Evolutionary conservation across 2,888 invertebrate genomes (phyloP), one percentile per base, ranked within the genome.

Genomic region (Plemyria rubiginata): DNA sequence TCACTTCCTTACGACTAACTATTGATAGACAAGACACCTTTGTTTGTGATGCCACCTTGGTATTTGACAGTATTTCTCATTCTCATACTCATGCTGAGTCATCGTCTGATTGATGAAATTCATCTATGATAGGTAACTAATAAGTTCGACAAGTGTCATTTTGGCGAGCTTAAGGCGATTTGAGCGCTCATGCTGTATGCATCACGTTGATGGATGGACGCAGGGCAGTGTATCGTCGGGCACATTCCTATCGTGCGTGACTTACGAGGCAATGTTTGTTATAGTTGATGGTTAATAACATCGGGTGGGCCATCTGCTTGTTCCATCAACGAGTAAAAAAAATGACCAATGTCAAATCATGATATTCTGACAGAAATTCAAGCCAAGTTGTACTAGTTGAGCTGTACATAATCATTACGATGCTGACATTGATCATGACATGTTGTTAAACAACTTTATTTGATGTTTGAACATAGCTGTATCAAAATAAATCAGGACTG

Each of bases 1-100:
- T 70, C 48, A 66, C 60, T 70, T 68, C 61, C 68, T 62, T 16
- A 22, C 52, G 49, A 54, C 61, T 54, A 50, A 65, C 55, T 51
- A 54, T 64, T 57, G 54, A 62, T 58, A 50, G 60, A 55, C 59
- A 52, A 49, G 53, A 54, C 54, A 62, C 62, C 38, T 54, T 53
- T 58, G 57, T 57, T 15, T 28, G 54, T 51, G 16, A 60, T n/a
- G 54, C 56, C 66, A 63, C 68, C 67, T 66, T 63, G 40, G 58
- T 61, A 48, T 41, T 60, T 55, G 58, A 60, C 57, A 59, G 43
- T 40, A 48, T 49, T 60, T 58, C 53, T 51, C 29, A 58, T 55
- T 49, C 15, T 43, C n/a, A 22, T 22, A 22, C 22, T 22, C 29
- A 15, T 43, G 32, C 28, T 48, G 38, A 22, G 29, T 54, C 50